Conservation (phyloP, 2,113 vertebrate genomes). For the Gymnocephalus cernua region DNA sequence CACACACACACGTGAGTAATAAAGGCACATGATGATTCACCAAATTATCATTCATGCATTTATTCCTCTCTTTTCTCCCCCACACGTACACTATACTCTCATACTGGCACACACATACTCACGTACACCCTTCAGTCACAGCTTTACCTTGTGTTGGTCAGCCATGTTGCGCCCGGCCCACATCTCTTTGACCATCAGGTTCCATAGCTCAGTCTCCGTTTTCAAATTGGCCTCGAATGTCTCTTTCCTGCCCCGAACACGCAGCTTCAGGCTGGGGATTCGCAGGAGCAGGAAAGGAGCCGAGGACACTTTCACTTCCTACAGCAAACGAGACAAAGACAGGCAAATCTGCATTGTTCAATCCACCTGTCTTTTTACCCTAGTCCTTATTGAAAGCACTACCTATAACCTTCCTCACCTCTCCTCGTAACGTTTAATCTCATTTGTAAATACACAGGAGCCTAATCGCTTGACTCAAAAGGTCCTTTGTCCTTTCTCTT, state of each 20-base stretch:
- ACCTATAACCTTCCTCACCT: background rate
- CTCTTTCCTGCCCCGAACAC: constrained; percentile 87
- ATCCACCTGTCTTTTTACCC: too few species aligned
- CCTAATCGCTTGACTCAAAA: too few species aligned
- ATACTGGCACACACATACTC: background rate
- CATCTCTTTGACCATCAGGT: constrained; percentile 98
- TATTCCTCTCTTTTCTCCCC: background rate
- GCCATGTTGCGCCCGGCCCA: constrained; percentile 95
- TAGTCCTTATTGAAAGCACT: background rate
- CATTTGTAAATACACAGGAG: background rate
- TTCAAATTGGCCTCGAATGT: constrained; percentile 96
- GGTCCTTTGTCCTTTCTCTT: background rate
- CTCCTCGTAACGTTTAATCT: background rate
- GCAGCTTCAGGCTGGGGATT: constrained; percentile 92
- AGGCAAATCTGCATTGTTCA: background rate
- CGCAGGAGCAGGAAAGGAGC: constrained; percentile 89
- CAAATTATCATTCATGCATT: background rate
- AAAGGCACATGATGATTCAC: background rate
- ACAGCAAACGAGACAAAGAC: background rate
- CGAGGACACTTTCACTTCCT: constrained; percentile 94
- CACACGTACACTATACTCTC: background rate
- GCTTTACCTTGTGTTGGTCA: constrained; percentile 92
- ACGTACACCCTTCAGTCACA: background rate
- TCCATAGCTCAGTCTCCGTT: constrained; percentile 94
- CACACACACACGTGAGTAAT: background rate